phyloP scores from a whole-genome alignment of 2,797 vertebrate genomes.

The Geotrypetes seraphini region DNA sequence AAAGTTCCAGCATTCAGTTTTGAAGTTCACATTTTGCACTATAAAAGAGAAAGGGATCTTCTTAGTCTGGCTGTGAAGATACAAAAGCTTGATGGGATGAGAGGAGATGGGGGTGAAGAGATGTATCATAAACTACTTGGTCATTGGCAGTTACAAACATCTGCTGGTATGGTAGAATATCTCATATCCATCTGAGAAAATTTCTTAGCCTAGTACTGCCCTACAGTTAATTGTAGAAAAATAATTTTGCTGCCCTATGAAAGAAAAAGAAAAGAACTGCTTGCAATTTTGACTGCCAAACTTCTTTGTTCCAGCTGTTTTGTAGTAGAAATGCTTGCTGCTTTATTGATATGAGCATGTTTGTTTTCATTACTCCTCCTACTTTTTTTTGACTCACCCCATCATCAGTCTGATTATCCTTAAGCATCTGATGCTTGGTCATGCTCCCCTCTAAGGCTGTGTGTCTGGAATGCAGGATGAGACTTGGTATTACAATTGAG shows the following conservation, averaged over 20 bases:
- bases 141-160: background rate
- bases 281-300: background rate
- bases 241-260: fast-evolving
- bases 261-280: background rate
- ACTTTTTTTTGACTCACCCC: no score
- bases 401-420: constrained; percentile 15
- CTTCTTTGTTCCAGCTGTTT: background rate
- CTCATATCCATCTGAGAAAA: background rate
- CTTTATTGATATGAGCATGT: background rate
- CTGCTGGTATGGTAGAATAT: background rate
- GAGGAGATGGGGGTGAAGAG: background rate
- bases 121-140: no score
- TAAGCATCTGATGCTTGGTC: constrained; percentile 44
- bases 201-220: no score
- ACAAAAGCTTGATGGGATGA: background rate
- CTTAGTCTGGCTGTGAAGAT: no score
- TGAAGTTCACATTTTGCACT: constrained; percentile 30
- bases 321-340: background rate
- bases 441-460: constrained; percentile 30
- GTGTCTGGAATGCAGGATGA: background rate
- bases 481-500: background rate
- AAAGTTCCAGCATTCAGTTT: constrained; percentile 28
- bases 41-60: background rate
- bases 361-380: constrained; percentile 27
- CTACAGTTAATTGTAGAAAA: fast-evolving